Base-by-base conservation (phyloP, 2,113 vertebrate genomes). In the Bostrychus sinensis region DNA sequence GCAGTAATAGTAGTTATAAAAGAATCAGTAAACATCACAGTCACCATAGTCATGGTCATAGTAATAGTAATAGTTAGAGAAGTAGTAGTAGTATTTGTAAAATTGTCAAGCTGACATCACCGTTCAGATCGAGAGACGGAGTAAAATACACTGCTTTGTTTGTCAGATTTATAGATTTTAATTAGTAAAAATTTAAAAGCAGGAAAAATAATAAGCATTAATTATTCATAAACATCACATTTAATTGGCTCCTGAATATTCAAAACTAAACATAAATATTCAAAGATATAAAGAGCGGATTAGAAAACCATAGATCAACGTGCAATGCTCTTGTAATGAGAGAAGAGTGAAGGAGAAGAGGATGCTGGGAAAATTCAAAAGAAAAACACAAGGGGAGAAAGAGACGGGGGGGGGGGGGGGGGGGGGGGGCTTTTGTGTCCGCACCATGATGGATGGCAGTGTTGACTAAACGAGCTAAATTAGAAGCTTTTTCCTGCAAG, bases 201-300 rank as follows among this genome's bases (percentile, higher is more conserved):
- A 5, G 55, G 61, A 56, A 80, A 79, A 84, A 86, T 87, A 84
- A 86, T 83, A 66, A 56, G 32, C 77, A 83, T 89, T 81, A 81
- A 88, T 88, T 85, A 86, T 89, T 86, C 81, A 89, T 82, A 69
- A 70, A 61, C 17, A 6, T 48, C 43, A 59, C 80, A 70, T 85
- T 51, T 89, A 88, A 89, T 87, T 86, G 83, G 83, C 63, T 81
- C 63, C 61, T 86, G 80, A 89, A 87, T 87, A 87, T 87, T 87
- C 87, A 88, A 80, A 88, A 82, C 72, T 78, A 86, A 88, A 83
- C 86, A 85, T 89, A 82, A 80, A 88, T 89, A 86, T 89, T 85
- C 85, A 86, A 26, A 77, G 55, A 66, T 74, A 51, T 80, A 46
- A 81, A 68, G 63, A 76, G 75, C 68, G 78, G 73, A 86, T 86